phyloP scores from a whole-genome alignment of 2,888 invertebrate species.

The Hyposoter dolosus region DNA sequence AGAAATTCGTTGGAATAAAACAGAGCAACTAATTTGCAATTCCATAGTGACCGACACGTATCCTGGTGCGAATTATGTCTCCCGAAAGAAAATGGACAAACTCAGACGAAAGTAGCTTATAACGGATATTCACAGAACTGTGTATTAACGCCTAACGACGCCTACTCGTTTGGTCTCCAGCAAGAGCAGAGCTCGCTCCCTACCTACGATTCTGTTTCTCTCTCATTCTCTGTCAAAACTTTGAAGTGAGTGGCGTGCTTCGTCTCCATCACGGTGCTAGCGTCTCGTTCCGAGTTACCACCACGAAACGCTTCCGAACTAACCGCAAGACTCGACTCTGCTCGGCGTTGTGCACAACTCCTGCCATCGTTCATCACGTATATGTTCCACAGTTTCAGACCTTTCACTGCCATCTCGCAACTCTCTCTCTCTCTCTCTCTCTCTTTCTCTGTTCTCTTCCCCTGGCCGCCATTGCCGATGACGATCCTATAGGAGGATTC shows the following conservation, averaged over 20 bases:
- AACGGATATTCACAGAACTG: constrained; percentile 27
- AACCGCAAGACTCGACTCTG: constrained; percentile 70
- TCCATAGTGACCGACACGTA: neutral
- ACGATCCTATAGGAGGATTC: constrained; percentile 34
- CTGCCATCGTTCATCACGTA: constrained; percentile 62
- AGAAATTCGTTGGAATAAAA: neutral
- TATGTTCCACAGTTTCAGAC: constrained; percentile 55
- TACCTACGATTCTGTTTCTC: constrained; percentile 46
- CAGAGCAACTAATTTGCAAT: constrained; percentile 6
- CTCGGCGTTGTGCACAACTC: constrained; percentile 67
- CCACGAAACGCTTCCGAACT: constrained; percentile 73
- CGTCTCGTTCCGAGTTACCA: constrained; percentile 70
- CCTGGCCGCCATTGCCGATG: constrained; percentile 39
- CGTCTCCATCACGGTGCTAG: constrained; percentile 74
- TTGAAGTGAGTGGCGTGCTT: constrained; percentile 74
- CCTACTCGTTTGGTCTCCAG: constrained; percentile 12
- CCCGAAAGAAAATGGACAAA: constrained; percentile 12
- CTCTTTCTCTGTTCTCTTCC: constrained; percentile 1
- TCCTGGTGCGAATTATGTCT: neutral
- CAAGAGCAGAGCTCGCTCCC: constrained; percentile 22
- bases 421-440: neutral
- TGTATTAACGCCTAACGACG: constrained; percentile 19
- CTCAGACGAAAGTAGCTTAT: neutral
- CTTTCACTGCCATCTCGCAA: constrained; percentile 42
- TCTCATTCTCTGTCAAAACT: constrained; percentile 73